Base-by-base conservation (phyloP, 1,140 invertebrate species). In the Diploscapter pachys region DNA sequence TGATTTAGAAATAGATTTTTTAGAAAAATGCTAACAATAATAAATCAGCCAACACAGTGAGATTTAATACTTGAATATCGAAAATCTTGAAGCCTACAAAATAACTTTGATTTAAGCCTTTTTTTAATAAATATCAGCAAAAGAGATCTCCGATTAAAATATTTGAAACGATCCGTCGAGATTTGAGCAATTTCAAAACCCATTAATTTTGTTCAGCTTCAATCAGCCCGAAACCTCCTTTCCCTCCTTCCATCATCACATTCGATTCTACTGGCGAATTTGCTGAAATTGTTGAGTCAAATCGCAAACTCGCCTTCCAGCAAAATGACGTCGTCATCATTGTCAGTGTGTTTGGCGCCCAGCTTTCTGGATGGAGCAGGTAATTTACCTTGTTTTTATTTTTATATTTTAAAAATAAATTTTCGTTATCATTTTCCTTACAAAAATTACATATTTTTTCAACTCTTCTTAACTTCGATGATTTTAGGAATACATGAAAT, bases 311-410 rank as follows among this genome's bases (percentile, higher is more conserved):
- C 71, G 52, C 54, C 69, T 5, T 51, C 67, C 4, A 75, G 71
- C 3, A 75, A 79, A 62, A 79, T 79, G 78, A 78, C 55, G 59
- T 57, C 78, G 0, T 78, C 71, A 8, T 71, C 73, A 31, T 55
- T 79, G 3, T 72, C 78, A 31, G 76, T 79, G 3, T 79, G 78
- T 52, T 54, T 79, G 3, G 78, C 76, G 3, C 78, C 78, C 2
- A 75, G 63, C 52, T 75, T 79, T 50, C 72, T 79, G 2, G 78
- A 79, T 8, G 48, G 63, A n/a, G 62, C 71, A 73, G 76, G 76
- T 78, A 13, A 8, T 9, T 48, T 68, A 68, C 50, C 66, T 59
- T 31, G 31, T 11, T 59, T 11, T 59, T 11, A 31, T 31, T 31
- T 59, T 59, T 59, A 31, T 31, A 31, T 31, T 31, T 31, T 31